A percentile compares a stretch with the other conserved stretches of the same genome.
phyloP scores from a whole-genome alignment of 2,113 vertebrate species.

The Lophius piscatorius region DNA sequence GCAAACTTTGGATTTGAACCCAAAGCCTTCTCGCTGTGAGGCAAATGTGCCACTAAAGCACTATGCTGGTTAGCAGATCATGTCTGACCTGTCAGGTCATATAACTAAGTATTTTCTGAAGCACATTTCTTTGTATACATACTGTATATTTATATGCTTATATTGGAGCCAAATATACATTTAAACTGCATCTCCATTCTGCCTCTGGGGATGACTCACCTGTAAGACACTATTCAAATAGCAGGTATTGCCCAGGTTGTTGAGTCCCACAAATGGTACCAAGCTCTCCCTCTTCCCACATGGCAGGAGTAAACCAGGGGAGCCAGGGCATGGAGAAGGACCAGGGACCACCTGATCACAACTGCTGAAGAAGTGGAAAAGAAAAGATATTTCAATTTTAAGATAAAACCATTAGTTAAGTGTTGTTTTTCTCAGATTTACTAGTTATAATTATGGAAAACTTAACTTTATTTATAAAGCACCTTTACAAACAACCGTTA shows the following conservation, averaged over 20 bases:
- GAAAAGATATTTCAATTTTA: conserved; percentile 1
- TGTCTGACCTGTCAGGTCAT: no score
- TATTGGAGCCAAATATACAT: no score
- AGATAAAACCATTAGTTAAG: not conserved
- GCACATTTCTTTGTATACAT: not conserved
- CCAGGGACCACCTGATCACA: conserved; percentile 88
- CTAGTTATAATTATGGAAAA: no score
- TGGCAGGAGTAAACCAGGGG: conserved; percentile 73
- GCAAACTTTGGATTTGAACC: no score
- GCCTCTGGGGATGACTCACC: conserved; percentile 72
- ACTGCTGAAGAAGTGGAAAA: conserved; percentile 53
- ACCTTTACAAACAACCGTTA: no score
- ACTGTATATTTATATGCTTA: no score
- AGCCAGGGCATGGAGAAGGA: conserved; percentile 67
- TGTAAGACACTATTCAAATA: conserved; percentile 98
- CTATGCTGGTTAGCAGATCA: no score
- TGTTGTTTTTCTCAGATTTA: not conserved
- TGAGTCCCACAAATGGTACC: conserved; percentile 94
- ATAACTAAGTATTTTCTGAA: no score
- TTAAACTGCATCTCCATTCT: no score
- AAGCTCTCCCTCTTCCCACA: conserved; percentile 87
- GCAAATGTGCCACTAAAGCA: no score
- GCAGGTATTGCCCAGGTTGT: conserved; percentile 97
- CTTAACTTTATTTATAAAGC: no score
- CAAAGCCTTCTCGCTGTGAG: no score